Base-by-base conservation (phyloP, 2,113 vertebrate species). In the Gambusia holbrooki region DNA sequence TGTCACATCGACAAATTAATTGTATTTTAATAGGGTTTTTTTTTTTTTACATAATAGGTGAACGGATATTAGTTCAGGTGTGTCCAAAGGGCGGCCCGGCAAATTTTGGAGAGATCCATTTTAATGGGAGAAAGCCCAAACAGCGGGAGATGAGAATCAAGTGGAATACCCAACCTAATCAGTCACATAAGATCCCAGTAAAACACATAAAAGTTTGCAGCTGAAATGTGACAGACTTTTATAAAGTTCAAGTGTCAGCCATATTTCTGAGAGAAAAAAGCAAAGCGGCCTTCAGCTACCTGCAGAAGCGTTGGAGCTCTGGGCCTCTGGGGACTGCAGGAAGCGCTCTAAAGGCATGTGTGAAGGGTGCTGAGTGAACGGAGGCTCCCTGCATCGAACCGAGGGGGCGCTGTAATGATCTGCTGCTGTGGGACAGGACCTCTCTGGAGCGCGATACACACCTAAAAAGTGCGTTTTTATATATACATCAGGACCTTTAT, bases 271-370 rank as follows among this genome's bases (percentile, higher is more conserved):
- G 7, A 58, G 51, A n/a, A 58, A 58, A 58, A 58, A n/a, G 9
- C 7, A n/a, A 58, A 58, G 51, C 22, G 5, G 17, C 45, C 4
- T 48, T 48, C 1, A 11, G 5, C 81, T 93, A 96, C 96, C 96
- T 94, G 95, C 17, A n/a, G 92, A 73, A 6, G 91, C 83, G 69
- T 84, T 86, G 6, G 92, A 3, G 0, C 90, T 64, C 3, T 95
- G 90, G 61, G 94, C 92, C 76, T 98, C 97, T 79, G 96, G 89
- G 0, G 95, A 96, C 92, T 97, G 97, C 40, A 99, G 94, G 88
- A 99, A 99, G 79, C 80, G 95, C 88, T 99, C 97, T 83, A 99
- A 92, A 0, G 96, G 97, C 74, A 98, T 92, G 0, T 99, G 97
- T 37, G 93, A 82, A 25, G 96, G 95, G 77, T 96, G 94, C 76